These are phyloP conservation scores for Peromyscus eremicus DNA, from an alignment of 2,797 vertebrate genomes.

Conservation along the genomic window DNA sequence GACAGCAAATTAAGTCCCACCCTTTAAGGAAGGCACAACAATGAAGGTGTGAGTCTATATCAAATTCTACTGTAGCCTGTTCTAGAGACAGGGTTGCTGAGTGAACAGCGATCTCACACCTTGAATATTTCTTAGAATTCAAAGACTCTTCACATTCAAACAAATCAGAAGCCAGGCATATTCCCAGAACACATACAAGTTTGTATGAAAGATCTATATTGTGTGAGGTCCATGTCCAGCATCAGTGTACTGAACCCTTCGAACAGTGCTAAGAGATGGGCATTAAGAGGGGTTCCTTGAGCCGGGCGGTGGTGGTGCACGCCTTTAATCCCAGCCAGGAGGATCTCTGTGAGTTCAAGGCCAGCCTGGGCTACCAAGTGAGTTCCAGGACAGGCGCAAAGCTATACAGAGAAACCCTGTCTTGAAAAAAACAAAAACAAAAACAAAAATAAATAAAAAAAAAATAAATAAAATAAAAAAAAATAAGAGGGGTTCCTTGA, in stretches of 20 bases:
- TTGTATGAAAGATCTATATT: background rate
- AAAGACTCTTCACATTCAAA: background rate
- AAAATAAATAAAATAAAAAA: no score
- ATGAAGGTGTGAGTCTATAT: no score
- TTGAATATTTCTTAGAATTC: background rate
- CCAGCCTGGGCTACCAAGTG: no score
- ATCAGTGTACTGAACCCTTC: no score
- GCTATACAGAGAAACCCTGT: no score
- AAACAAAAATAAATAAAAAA: no score
- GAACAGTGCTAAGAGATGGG: background rate
- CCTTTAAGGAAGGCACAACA: background rate
- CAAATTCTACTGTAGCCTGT: background rate
- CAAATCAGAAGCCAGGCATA: background rate
- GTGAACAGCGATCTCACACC: background rate
- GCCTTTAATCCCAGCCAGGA: no score
- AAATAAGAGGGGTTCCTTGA: background rate
- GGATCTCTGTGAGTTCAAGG: no score
- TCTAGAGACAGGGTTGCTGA: background rate
- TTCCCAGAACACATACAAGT: background rate
- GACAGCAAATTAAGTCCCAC: background rate
- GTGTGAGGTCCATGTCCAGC: background rate
- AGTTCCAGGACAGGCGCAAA: no score
- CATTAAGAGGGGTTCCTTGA: background rate
- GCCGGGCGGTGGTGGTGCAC: no score
- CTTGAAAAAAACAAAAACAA: no score